phyloP scores from a whole-genome alignment of 2,797 vertebrate species.

The Alectoris magna region DNA sequence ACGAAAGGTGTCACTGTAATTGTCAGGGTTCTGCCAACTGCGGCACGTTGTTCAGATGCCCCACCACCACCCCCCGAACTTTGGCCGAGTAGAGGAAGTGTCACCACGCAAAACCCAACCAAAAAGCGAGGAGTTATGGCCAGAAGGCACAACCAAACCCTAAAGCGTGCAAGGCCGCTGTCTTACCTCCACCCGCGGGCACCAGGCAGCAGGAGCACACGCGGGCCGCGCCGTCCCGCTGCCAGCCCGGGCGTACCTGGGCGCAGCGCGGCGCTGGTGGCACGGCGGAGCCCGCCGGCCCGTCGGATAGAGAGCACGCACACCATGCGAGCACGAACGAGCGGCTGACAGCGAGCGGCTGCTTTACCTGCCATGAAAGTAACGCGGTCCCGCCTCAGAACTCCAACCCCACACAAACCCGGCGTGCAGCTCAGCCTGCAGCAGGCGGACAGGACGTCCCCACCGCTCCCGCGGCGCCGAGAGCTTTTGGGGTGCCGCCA shows the following conservation, averaged over 20 bases:
- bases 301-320: too few species aligned
- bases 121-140: neutral
- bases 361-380: constrained; percentile 33
- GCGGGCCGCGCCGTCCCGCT: too few species aligned
- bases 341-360: rapidly evolving
- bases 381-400: neutral
- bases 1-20: neutral
- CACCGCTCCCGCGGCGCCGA: neutral
- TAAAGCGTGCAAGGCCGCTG: neutral
- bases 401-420: neutral
- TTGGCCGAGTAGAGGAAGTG: neutral
- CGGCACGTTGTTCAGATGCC: rapidly evolving
- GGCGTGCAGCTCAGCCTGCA: too few species aligned
- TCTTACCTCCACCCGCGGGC: neutral
- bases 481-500: neutral
- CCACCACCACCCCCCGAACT: rapidly evolving
- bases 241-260: too few species aligned
- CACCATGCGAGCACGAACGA: neutral
- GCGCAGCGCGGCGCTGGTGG: too few species aligned
- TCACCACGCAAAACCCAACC: neutral
- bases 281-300: too few species aligned
- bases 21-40: neutral
- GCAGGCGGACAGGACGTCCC: neutral
- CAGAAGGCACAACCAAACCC: neutral
- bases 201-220: neutral